Percentiles rank a stretch among this genome's conserved stretches.
Evolutionary conservation across 2,888 invertebrate species (phyloP).

Genomic region (Megastigmus dorsalis): DNA sequence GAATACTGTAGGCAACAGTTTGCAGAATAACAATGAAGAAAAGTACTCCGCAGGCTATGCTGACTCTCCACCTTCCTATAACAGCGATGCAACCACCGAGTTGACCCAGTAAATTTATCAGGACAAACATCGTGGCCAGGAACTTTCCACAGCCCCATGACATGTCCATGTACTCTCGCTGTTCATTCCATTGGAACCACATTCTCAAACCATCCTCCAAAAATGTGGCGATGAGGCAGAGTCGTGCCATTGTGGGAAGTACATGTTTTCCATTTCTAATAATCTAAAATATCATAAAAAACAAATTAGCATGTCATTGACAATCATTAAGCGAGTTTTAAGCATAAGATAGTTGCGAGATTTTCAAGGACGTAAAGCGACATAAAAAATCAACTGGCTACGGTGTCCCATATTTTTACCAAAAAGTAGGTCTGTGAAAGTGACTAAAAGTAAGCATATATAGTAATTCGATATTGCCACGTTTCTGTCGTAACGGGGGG

Average conservation of each 20-base stretch:
- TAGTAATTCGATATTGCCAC: constrained; percentile 47
- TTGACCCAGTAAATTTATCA: constrained; percentile 96
- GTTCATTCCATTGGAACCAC: constrained; percentile 99
- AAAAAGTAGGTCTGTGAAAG: constrained; percentile 59
- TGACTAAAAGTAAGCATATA: constrained; percentile 47
- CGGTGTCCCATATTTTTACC: constrained; percentile 27
- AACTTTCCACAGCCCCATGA: constrained; percentile 98
- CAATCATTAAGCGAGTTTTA: neutral
- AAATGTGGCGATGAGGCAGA: constrained; percentile 98
- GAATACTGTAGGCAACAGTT: constrained; percentile 96
- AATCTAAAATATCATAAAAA: constrained; percentile 78
- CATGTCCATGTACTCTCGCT: constrained; percentile 97
- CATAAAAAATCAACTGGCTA: neutral
- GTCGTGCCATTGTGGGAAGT: constrained; percentile 94
- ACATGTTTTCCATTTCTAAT: constrained; percentile 93
- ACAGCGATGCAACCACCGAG: constrained; percentile 98
- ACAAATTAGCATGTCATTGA: constrained; percentile 2
- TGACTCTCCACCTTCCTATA: constrained; percentile 91
- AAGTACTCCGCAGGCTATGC: constrained; percentile 92
- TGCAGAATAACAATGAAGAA: constrained; percentile 98
- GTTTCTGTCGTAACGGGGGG: constrained; percentile 37
- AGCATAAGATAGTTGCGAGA: too few relatives aligned
- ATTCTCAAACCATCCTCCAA: constrained; percentile 99
- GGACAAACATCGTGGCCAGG: constrained; percentile 94
- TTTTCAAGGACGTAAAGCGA: neutral